phyloP scores from a whole-genome alignment of 2,888 invertebrate genomes.

The Drosophila siamana region DNA sequence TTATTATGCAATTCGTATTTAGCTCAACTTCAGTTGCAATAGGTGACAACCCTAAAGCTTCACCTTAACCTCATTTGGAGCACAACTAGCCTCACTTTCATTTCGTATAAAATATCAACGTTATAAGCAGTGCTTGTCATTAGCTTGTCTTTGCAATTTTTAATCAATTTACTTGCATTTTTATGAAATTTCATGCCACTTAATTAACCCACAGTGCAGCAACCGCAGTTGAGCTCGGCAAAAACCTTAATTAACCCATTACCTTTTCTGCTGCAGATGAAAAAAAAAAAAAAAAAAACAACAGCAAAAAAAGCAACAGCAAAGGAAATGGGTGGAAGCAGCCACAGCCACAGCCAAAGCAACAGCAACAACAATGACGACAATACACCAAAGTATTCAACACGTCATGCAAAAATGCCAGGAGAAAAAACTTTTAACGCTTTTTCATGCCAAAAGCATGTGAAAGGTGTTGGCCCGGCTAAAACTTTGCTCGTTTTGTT shows the following conservation, averaged over 20 bases:
- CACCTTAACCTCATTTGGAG: conserved; percentile 44
- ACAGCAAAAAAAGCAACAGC: not conserved
- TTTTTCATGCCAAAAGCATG: conserved; percentile 74
- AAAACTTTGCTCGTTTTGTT: conserved; percentile 61
- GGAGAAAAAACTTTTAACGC: conserved; percentile 42
- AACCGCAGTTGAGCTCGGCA: conserved; percentile 28
- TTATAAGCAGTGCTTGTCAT: conserved; percentile 14
- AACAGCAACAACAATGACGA: conserved; percentile 34
- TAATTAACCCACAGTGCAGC: conserved; percentile 64
- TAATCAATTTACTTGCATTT: conserved; percentile 52
- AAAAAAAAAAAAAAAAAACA: conserved; percentile 1
- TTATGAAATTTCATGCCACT: conserved; percentile 58
- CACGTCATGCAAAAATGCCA: conserved; percentile 63
- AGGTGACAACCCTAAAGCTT: not conserved
- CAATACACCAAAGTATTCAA: conserved; percentile 53
- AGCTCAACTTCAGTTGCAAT: conserved; percentile 31
- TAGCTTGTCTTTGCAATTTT: conserved; percentile 34
- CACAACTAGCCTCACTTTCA: conserved; percentile 39
- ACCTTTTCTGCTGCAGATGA: conserved; percentile 50
- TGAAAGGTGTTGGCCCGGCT: conserved; percentile 64
- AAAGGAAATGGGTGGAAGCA: conserved; percentile 7
- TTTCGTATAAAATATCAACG: conserved; percentile 6
- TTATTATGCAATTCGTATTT: not conserved
- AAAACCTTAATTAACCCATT: conserved; percentile 72
- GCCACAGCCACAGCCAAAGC: too few relatives aligned